Conservation (phyloP, 2,888 invertebrate genomes). For the Acrobasis consociella region DNA sequence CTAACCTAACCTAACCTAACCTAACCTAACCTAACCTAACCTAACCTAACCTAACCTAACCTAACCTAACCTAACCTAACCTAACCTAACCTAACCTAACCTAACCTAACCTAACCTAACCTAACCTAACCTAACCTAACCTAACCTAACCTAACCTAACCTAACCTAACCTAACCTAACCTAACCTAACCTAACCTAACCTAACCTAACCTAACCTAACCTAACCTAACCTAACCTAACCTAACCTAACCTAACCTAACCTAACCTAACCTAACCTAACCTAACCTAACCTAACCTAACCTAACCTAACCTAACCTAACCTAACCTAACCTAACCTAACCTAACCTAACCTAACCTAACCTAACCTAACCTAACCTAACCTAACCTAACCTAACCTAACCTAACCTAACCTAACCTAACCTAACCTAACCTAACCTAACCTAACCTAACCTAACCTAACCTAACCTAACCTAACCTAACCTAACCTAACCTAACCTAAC, state of each 20-base stretch:
- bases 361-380: conserved; percentile 33
- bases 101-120: conserved; percentile 28
- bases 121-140: conserved; percentile 27
- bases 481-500: conserved; percentile 34
- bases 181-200: conserved; percentile 33
- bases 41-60: conserved; percentile 24
- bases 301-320: conserved; percentile 30
- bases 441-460: conserved; percentile 34
- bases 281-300: conserved; percentile 32
- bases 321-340: conserved; percentile 33
- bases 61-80: conserved; percentile 36
- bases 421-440: conserved; percentile 34
- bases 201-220: conserved; percentile 34
- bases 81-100: conserved; percentile 35
- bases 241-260: conserved; percentile 36
- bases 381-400: conserved; percentile 34
- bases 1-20: conserved; percentile 28
- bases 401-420: conserved; percentile 32
- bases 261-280: conserved; percentile 34
- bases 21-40: conserved; percentile 30
- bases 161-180: conserved; percentile 31
- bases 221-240: conserved; percentile 36
- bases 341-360: conserved; percentile 32
- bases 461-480: conserved; percentile 35
- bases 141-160: conserved; percentile 28